phyloP scores from a whole-genome alignment of 2,797 vertebrate species.

The Labroides dimidiatus region DNA sequence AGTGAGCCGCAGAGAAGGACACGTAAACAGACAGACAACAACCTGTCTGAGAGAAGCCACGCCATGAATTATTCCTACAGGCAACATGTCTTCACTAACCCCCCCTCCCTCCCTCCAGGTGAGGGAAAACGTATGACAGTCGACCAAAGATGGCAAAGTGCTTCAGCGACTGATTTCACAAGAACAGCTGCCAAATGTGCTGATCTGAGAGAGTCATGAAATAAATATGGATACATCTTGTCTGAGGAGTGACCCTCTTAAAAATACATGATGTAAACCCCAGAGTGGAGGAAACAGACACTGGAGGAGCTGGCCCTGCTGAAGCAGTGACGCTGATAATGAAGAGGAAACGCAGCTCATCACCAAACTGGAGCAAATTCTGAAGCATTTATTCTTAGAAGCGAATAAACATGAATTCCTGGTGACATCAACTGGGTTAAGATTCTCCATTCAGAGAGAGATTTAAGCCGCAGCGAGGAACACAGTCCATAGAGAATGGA shows the following conservation, averaged over 20 bases:
- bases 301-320: constrained; percentile 34
- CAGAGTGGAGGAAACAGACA: constrained; percentile 12
- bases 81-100: neutral
- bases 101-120: neutral
- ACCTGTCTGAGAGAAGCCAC: neutral
- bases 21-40: too few species aligned
- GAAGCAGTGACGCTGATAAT: constrained; percentile 30
- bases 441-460: constrained; percentile 70
- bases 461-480: constrained; percentile 64
- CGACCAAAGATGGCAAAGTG: constrained; percentile 3
- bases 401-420: constrained; percentile 73
- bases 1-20: too few species aligned
- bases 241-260: constrained; percentile 32
- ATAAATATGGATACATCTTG: constrained; percentile 40
- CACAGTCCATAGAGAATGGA: constrained; percentile 73
- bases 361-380: constrained; percentile 50
- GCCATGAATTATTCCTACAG: neutral
- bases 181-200: constrained; percentile 36
- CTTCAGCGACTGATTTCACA: neutral
- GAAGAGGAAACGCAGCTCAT: constrained; percentile 31
- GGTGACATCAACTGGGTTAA: constrained; percentile 68
- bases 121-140: neutral
- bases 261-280: constrained; percentile 57
- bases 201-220: constrained; percentile 27
- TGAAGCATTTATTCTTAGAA: constrained; percentile 76